phyloP scores from a whole-genome alignment of 2,113 vertebrate species.

The Rattus norvegicus region GRCr8 NC_086028.1:56189501-56190000 shows the following conservation, averaged over 20 bases:
- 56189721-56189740: no score
- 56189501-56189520: neutral
- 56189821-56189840: neutral
- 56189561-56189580: neutral
- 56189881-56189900: neutral
- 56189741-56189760: neutral
- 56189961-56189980: no score
- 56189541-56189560: neutral
- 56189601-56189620: neutral
- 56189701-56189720: neutral
- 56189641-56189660: neutral
- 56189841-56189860: neutral
- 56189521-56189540: neutral
- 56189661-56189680: neutral
- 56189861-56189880: neutral
- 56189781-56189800: no score
- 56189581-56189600: neutral
- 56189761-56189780: neutral
- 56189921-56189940: neutral
- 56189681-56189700: neutral
- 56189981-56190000: no score
- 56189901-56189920: neutral
- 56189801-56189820: no score
- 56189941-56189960: neutral
- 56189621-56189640: neutral